A percentile compares a stretch with the other conserved stretches of the same genome.
These are phyloP conservation scores for Lithobates pipiens DNA, from an alignment of 2,797 vertebrate genomes.

Conservation along the genomic window DNA sequence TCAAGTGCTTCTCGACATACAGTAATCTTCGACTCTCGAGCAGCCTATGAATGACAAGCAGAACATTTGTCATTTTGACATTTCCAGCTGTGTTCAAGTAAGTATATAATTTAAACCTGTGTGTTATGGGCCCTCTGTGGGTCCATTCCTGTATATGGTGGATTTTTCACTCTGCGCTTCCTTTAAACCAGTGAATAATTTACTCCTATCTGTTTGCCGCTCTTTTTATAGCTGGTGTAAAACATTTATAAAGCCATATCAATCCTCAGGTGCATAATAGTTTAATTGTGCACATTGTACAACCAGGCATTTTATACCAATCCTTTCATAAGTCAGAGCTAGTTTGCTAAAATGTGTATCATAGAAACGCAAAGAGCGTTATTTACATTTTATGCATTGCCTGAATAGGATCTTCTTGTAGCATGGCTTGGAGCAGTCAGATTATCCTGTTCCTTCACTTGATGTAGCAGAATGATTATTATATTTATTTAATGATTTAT, in stretches of 20 bases:
- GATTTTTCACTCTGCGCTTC: neutral
- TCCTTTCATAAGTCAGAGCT: neutral
- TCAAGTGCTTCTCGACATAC: neutral
- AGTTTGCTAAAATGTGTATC: neutral
- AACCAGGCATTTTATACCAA: neutral
- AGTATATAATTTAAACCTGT: constrained; percentile 15
- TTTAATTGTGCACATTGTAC: neutral
- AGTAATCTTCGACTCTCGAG: neutral
- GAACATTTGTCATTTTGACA: constrained; percentile 7
- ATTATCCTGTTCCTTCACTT: neutral
- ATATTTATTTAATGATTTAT: too few species aligned
- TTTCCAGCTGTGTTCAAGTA: constrained; percentile 18
- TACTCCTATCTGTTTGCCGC: neutral
- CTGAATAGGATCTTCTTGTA: neutral
- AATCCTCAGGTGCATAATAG: neutral
- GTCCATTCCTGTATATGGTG: neutral
- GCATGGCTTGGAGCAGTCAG: neutral
- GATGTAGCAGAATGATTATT: neutral
- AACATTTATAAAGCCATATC: constrained; percentile 8
- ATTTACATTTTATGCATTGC: neutral
- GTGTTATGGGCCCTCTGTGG: neutral
- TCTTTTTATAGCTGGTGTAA: neutral
- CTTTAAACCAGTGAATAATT: neutral
- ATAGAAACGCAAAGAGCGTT: neutral
- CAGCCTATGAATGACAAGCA: neutral